phyloP scores from a whole-genome alignment of 2,888 invertebrate species.

The Drosophila lutescens region DNA sequence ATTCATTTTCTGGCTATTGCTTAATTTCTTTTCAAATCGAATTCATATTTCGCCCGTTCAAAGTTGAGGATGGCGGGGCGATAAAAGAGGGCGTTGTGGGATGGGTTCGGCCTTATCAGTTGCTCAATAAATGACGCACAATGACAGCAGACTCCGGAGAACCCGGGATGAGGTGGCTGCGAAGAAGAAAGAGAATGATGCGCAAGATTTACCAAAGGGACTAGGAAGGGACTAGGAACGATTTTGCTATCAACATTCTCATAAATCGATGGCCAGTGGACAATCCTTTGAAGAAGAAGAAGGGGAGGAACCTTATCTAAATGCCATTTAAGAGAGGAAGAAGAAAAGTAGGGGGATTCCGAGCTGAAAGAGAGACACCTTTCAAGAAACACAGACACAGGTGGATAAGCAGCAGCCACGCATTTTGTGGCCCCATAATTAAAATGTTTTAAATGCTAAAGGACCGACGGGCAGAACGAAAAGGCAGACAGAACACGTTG shows the following conservation, averaged over 20 bases:
- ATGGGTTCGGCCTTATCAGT: conserved; percentile 57
- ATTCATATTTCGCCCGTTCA: conserved; percentile 66
- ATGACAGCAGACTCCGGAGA: conserved; percentile 25
- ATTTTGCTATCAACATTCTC: conserved; percentile 54
- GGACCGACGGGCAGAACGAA: conserved; percentile 5
- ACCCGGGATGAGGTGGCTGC: not conserved
- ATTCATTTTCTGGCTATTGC: conserved; percentile 50
- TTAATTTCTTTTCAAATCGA: conserved; percentile 72
- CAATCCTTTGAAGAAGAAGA: conserved; percentile 26
- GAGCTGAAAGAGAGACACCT: conserved; percentile 47
- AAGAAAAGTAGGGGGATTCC: conserved; percentile 1
- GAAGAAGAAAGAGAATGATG: conserved; percentile 28
- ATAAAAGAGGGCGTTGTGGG: conserved; percentile 10
- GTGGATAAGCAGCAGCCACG: conserved; percentile 29
- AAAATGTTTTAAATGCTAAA: conserved; percentile 79
- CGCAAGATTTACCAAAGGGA: conserved; percentile 14
- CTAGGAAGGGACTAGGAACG: conserved; percentile 19
- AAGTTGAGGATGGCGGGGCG: conserved; percentile 8
- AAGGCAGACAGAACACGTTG: conserved; percentile 75
- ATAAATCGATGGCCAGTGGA: conserved; percentile 64
- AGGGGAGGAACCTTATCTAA: conserved; percentile 67
- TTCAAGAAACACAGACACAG: conserved; percentile 43
- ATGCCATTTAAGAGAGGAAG: conserved; percentile 71
- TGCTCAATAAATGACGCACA: conserved; percentile 69
- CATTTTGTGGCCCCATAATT: conserved; percentile 75